These are phyloP conservation scores for Meleagris gallopavo DNA, from an alignment of 2,113 vertebrate species.

Conservation along the genomic window DNA sequence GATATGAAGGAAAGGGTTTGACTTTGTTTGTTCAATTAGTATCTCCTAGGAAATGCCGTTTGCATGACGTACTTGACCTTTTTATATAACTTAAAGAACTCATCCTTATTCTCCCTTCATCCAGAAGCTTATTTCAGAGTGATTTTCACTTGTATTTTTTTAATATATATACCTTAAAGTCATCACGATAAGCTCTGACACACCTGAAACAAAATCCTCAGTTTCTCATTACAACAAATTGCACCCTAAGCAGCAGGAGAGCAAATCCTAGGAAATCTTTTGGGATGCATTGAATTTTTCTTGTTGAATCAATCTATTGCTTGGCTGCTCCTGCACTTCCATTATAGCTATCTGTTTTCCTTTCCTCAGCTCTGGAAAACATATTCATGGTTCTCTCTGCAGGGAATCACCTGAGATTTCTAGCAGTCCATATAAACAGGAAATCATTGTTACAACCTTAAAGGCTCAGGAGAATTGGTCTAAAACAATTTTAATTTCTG, in stretches of 20 bases:
- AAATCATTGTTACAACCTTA: constrained; percentile 42
- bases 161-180: constrained; percentile 26
- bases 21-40: constrained; percentile 5
- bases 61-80: neutral
- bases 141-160: neutral
- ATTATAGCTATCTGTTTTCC: constrained; percentile 72
- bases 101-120: neutral
- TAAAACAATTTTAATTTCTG: constrained; percentile 66
- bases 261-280: constrained; percentile 71
- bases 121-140: constrained; percentile 48
- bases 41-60: constrained; percentile 12
- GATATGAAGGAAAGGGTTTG: neutral
- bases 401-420: constrained; percentile 65
- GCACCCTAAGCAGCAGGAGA: constrained; percentile 60
- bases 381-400: constrained; percentile 47
- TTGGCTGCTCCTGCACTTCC: constrained; percentile 71
- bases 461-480: constrained; percentile 42
- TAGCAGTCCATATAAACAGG: constrained; percentile 37
- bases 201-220: constrained; percentile 71
- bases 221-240: constrained; percentile 78
- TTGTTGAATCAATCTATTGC: constrained; percentile 79
- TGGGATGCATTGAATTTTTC: constrained; percentile 74
- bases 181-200: constrained; percentile 56
- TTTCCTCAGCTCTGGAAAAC: constrained; percentile 61
- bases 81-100: constrained; percentile 2